Evolutionary conservation across 2,888 invertebrate genomes (phyloP).

Genomic region (Orthosia gracilis): DNA sequence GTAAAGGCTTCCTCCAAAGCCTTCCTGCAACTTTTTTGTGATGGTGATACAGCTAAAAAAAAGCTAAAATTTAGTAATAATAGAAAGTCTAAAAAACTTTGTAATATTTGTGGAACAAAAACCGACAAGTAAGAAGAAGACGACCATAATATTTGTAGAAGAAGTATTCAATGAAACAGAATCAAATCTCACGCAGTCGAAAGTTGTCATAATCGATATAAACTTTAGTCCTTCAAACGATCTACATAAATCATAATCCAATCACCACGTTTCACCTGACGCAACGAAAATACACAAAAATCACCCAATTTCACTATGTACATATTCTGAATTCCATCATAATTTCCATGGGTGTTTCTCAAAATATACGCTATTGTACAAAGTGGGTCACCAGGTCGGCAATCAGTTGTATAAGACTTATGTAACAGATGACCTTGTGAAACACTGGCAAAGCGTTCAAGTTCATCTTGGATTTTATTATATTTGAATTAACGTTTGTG

Average conservation of each 20-base stretch:
- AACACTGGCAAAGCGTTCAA: constrained; percentile 59
- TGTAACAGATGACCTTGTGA: constrained; percentile 63
- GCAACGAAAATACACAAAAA: constrained; percentile 41
- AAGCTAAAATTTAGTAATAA: background rate
- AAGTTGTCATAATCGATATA: background rate
- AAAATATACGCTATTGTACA: constrained; percentile 54
- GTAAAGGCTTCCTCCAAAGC: too few species aligned
- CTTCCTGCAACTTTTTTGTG: too few species aligned
- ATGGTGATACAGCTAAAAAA: too few species aligned
- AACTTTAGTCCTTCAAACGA: background rate
- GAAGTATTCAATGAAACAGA: background rate
- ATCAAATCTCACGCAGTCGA: background rate
- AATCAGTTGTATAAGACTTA: constrained; percentile 57
- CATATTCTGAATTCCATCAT: constrained; percentile 59
- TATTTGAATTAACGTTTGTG: constrained; percentile 33
- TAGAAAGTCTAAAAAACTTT: background rate
- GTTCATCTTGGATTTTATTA: constrained; percentile 56
- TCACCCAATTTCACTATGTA: constrained; percentile 51
- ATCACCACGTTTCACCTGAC: constrained; percentile 3
- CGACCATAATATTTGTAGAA: background rate
- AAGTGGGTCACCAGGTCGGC: constrained; percentile 64
- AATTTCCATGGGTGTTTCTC: constrained; percentile 60
- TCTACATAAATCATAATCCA: constrained; percentile 3
- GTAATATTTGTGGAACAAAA: background rate
- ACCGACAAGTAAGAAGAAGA: background rate